These are phyloP conservation scores for Nymphalis c-album DNA, from an alignment of 2,888 invertebrate species.

Conservation along the genomic window DNA sequence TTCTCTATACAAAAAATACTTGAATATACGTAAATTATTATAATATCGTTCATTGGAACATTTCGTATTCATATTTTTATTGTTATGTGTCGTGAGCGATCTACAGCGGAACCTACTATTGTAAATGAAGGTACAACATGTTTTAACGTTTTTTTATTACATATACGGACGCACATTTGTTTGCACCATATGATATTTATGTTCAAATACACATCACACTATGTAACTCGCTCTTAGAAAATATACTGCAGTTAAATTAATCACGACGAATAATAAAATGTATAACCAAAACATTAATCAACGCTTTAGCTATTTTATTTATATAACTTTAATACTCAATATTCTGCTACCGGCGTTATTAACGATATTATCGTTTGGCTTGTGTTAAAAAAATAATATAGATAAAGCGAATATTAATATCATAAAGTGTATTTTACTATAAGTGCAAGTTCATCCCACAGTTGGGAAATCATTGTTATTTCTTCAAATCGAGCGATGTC, in stretches of 20 bases:
- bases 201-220: conserved; percentile 22
- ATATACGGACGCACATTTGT: conserved; percentile 20
- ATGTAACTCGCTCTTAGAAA: conserved; percentile 13
- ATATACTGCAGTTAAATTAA: neutral
- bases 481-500: neutral
- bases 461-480: neutral
- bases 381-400: no score
- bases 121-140: conserved; percentile 1
- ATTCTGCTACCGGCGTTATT: no score
- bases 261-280: neutral
- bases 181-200: conserved; percentile 32
- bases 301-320: no score
- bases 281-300: no score
- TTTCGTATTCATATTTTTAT: conserved; percentile 12
- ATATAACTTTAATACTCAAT: no score
- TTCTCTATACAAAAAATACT: no score
- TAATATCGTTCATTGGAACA: neutral
- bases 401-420: neutral
- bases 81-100: conserved; percentile 8
- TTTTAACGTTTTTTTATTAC: conserved; percentile 31
- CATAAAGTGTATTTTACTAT: neutral
- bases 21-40: neutral
- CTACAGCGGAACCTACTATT: conserved; percentile 9
- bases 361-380: no score
- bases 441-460: neutral